Base-by-base conservation (phyloP, 2,888 invertebrate species). In the Syrphus vitripennis region DNA sequence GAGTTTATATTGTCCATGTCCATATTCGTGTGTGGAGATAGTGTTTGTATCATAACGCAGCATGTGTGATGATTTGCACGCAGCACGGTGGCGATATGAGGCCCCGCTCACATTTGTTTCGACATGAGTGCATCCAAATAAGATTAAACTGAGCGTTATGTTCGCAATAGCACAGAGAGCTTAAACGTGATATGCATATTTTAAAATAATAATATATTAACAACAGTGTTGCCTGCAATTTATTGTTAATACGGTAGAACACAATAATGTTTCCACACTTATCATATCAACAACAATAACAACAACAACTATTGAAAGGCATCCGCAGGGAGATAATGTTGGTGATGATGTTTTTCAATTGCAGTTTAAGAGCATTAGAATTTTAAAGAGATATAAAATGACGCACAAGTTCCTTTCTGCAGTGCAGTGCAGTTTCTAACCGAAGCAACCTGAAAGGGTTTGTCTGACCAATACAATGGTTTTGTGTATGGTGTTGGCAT, bases 1-100 rank as follows among this genome's bases (percentile, higher is more conserved):
- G 67, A 21, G 77, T 84, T 34, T 86, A n/a, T 84, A 86, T 74
- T 86, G 77, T 78, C 63, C 82, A 82, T 86, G 77, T 78, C 63
- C 82, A 82, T 77, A 42, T 65, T 77, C 76, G 55, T 63, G 55
- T 63, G 69, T 72, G 61, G 69, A 34, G 50, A 67, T 48, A 82
- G 77, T 86, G 82, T 82, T 86, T 86, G 82, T 37, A 86, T 78
- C 86, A 82, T 82, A 86, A 86, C 86, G 74, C 86, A 86, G 86
- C 86, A 78, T 86, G 86, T 82, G 77, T 74, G 82, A 82, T 82
- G 82, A 86, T 86, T 81, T 86, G 72, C 74, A 78, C 83, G 67
- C 87, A 82, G 83, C 79, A 75, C 83, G 83, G 83, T 78, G 87
- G 83, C 87, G 65, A 75, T 87, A 50, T 67, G 67, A 67, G 19